Evolutionary conservation across 2,888 invertebrate species (phyloP).

Genomic region (Cantharis rustica): DNA sequence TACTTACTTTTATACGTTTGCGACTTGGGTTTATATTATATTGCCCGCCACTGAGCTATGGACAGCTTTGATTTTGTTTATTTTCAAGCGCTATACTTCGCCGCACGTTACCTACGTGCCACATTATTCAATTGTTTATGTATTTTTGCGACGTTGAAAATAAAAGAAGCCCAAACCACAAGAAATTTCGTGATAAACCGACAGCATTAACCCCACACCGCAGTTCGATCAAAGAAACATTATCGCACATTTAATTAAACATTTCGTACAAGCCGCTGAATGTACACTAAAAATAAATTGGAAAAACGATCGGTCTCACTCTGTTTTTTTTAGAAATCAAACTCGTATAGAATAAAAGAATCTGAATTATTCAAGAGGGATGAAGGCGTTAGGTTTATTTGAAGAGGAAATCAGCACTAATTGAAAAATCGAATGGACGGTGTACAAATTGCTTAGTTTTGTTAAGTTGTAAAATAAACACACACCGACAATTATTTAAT

Average conservation of each 20-base stretch:
- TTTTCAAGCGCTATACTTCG: not conserved
- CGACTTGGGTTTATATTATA: too few species aligned
- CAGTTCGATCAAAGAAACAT: conserved; percentile 37
- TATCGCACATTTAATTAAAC: conserved; percentile 34
- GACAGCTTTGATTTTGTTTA: not conserved
- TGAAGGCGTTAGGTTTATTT: conserved; percentile 17
- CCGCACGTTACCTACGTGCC: not conserved
- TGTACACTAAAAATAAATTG: conserved; percentile 20
- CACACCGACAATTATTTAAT: not conserved
- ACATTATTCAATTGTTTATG: not conserved
- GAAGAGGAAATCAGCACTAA: conserved; percentile 17
- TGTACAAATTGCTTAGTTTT: not conserved
- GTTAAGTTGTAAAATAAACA: not conserved
- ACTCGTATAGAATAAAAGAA: conserved; percentile 12
- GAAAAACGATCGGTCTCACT: conserved; percentile 17
- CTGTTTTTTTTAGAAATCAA: conserved; percentile 18
- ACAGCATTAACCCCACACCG: conserved; percentile 30
- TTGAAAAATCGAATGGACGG: conserved; percentile 5
- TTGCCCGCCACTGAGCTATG: not conserved
- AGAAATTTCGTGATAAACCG: not conserved
- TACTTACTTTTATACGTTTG: too few species aligned
- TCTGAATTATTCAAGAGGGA: conserved; percentile 10
- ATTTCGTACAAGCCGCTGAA: conserved; percentile 20
- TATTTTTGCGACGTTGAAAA: not conserved
- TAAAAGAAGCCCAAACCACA: not conserved